Evolutionary conservation across 1,140 invertebrate genomes (phyloP).

Genomic region (Bombyx mandarina): DNA sequence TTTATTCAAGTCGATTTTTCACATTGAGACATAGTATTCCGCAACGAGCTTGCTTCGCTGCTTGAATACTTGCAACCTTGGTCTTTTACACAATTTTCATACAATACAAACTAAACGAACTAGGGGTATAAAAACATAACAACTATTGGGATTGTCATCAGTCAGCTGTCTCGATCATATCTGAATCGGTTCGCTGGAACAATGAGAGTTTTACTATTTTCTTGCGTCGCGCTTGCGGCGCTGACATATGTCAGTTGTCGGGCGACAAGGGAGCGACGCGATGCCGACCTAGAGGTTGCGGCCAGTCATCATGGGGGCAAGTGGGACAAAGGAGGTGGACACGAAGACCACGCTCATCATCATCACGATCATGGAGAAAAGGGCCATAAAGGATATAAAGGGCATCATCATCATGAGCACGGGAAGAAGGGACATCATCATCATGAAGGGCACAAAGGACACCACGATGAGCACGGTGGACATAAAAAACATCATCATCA

Average conservation of each 20-base stretch:
- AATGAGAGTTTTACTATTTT: conserved; percentile 49
- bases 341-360: conserved; percentile 65
- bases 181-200: conserved; percentile 35
- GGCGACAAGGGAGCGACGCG: conserved; percentile 37
- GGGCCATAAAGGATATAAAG: conserved; percentile 71
- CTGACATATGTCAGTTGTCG: conserved; percentile 48
- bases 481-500: conserved; percentile 83
- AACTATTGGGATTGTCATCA: conserved; percentile 35
- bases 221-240: conserved; percentile 44
- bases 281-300: conserved; percentile 70
- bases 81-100: conserved; percentile 47
- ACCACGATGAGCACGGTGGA: conserved; percentile 80
- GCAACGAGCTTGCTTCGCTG: conserved; percentile 35
- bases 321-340: conserved; percentile 72
- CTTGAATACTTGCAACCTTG: conserved; percentile 53
- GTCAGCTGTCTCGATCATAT: conserved; percentile 30
- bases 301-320: conserved; percentile 68
- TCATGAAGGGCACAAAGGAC: conserved; percentile 78
- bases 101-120: conserved; percentile 44
- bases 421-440: conserved; percentile 81
- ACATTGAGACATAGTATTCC: conserved; percentile 36
- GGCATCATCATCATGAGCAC: conserved; percentile 77
- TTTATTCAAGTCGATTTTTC: conserved; percentile 8
- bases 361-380: conserved; percentile 72
- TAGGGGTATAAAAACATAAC: conserved; percentile 54